A percentile compares a stretch with the other conserved stretches of the same genome.
phyloP scores from a whole-genome alignment of 2,797 vertebrate genomes.

The Rhynchotus rufescens region DNA sequence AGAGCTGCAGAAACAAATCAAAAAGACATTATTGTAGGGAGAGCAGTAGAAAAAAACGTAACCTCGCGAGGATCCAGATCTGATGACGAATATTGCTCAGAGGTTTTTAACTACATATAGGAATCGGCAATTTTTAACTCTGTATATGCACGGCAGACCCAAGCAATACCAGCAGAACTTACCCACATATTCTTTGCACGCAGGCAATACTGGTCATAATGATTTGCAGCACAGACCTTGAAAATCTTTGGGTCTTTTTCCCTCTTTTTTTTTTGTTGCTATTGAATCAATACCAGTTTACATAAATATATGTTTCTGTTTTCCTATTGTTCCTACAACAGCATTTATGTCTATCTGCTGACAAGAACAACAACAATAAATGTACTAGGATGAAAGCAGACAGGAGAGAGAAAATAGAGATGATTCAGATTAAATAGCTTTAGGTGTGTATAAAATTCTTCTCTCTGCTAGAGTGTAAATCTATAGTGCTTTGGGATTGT shows the following conservation, averaged over 20 bases:
- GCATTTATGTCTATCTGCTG: conserved; percentile 45
- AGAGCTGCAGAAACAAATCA: conserved; percentile 46
- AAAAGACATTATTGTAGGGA: not conserved
- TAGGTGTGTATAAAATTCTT: conserved; percentile 11
- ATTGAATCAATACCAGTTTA: conserved; percentile 78
- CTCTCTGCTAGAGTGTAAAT: conserved; percentile 7
- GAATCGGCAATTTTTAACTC: conserved; percentile 31
- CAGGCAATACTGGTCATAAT: conserved; percentile 45
- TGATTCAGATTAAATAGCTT: conserved; percentile 59
- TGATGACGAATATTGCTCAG: not conserved
- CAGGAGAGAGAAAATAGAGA: conserved; percentile 54
- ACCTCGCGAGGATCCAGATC: not conserved
- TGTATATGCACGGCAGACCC: not conserved
- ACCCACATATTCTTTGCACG: conserved; percentile 3
- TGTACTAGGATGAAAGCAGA: not conserved
- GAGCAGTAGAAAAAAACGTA: not conserved
- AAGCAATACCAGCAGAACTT: not conserved
- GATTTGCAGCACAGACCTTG: conserved; percentile 61
- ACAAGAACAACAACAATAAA: conserved; percentile 49
- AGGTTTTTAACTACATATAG: conserved; percentile 4
- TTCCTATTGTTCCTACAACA: conserved; percentile 67
- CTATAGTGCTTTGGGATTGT: conserved; percentile 8
- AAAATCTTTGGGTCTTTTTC: conserved; percentile 53
- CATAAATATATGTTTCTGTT: conserved; percentile 77
- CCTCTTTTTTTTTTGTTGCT: too few relatives aligned